These are phyloP conservation scores for Willowsia nigromaculata DNA, from an alignment of 2,888 invertebrate species.

Conservation along the genomic window DNA sequence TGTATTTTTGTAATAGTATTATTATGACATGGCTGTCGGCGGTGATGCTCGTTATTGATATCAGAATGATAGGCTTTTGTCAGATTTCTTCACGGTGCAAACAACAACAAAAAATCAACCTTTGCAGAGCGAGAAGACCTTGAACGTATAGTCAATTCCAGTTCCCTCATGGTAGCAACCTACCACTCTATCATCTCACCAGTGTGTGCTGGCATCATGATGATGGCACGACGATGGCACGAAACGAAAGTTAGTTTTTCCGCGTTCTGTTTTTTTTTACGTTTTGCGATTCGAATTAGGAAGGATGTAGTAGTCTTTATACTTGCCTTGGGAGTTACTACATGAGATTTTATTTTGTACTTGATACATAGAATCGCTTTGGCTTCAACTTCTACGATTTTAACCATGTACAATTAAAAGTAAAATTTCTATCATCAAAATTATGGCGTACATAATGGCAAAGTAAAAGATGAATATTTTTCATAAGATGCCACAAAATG, in stretches of 20 bases:
- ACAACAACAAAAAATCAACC: constrained; percentile 20
- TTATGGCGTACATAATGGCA: too few species aligned
- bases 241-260: constrained; percentile 17
- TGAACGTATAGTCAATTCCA: constrained; percentile 50
- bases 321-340: too few species aligned
- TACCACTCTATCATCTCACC: not conserved
- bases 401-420: too few species aligned
- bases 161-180: not conserved
- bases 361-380: too few species aligned
- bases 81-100: constrained; percentile 7
- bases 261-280: not conserved
- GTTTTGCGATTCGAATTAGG: not conserved
- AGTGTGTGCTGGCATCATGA: not conserved
- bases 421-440: too few species aligned
- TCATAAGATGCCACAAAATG: too few species aligned
- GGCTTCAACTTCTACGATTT: too few species aligned
- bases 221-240: constrained; percentile 48
- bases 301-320: not conserved
- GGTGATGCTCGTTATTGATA: constrained; percentile 51
- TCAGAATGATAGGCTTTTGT: constrained; percentile 40
- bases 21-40: constrained; percentile 54
- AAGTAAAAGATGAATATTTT: too few species aligned
- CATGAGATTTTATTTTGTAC: too few species aligned
- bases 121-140: constrained; percentile 44
- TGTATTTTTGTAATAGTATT: not conserved